Conservation (phyloP, 2,113 vertebrate species). For the Centrocercus urophasianus region DNA sequence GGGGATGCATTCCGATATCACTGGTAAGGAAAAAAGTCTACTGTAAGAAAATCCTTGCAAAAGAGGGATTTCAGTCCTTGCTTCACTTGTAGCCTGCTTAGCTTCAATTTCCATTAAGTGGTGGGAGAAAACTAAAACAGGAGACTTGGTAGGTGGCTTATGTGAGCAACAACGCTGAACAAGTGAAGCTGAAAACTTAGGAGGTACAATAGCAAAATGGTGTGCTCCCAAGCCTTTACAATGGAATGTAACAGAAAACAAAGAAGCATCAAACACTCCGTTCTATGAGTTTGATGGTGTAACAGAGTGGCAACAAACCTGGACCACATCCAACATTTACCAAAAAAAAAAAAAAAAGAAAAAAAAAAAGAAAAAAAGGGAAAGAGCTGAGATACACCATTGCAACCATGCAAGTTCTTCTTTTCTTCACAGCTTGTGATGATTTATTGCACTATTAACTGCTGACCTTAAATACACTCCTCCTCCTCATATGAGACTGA, state of each 20-base stretch:
- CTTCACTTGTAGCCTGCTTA: slow-evolving; percentile 7
- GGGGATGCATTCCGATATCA: not conserved
- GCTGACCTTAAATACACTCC: slow-evolving; percentile 22
- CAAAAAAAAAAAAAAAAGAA: not conserved
- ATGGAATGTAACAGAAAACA: slow-evolving; percentile 13
- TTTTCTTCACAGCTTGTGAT: slow-evolving; percentile 16
- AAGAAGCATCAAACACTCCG: not conserved
- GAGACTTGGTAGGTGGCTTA: not conserved
- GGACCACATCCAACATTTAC: not conserved
- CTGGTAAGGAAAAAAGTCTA: not conserved
- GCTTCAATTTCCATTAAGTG: not conserved
- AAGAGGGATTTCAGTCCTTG: not conserved
- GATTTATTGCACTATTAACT: slow-evolving; percentile 18
- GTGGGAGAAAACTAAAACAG: not conserved
- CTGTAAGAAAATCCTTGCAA: too few species aligned
- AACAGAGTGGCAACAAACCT: slow-evolving; percentile 16
- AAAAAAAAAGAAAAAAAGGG: not conserved
- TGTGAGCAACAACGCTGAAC: not conserved
- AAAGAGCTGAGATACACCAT: slow-evolving; percentile 5
- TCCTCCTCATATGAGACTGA: not conserved
- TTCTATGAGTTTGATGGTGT: not conserved
- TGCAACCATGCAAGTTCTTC: slow-evolving; percentile 29
- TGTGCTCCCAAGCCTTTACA: not conserved
- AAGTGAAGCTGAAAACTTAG: not conserved
- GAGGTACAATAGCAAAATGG: not conserved